Evolutionary conservation across 2,113 vertebrate genomes (phyloP).

Genomic region (Brevimyrus niger): DNA sequence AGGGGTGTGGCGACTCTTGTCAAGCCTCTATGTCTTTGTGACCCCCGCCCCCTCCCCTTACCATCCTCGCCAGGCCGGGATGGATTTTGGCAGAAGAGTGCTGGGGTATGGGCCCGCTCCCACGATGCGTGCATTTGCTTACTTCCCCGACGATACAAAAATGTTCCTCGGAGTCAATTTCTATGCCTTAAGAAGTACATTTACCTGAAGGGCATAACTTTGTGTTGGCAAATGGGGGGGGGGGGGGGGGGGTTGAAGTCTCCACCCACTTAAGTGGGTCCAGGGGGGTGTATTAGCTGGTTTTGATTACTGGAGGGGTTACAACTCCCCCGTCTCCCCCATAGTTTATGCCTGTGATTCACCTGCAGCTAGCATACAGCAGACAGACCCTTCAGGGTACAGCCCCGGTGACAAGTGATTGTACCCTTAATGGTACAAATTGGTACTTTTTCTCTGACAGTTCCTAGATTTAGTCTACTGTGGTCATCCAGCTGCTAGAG

Average conservation of each 20-base stretch:
- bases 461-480: slow-evolving; percentile 17
- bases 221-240: no score
- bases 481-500: not conserved
- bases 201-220: not conserved
- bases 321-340: no score
- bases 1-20: not conserved
- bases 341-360: no score
- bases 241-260: no score
- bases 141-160: not conserved
- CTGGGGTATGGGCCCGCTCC: not conserved
- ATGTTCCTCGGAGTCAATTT: not conserved
- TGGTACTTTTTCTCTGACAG: not conserved
- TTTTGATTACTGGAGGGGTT: no score
- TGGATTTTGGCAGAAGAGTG: not conserved
- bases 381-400: no score
- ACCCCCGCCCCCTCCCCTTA: not conserved
- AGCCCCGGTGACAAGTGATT: not conserved
- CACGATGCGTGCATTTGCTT: not conserved
- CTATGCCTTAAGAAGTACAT: not conserved
- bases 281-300: no score
- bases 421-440: not conserved
- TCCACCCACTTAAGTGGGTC: no score
- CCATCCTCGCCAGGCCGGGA: not conserved
- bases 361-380: no score
- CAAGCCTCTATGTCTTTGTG: not conserved